Conservation (phyloP, 2,888 invertebrate genomes). For the Hypselothyrea guttata region DNA sequence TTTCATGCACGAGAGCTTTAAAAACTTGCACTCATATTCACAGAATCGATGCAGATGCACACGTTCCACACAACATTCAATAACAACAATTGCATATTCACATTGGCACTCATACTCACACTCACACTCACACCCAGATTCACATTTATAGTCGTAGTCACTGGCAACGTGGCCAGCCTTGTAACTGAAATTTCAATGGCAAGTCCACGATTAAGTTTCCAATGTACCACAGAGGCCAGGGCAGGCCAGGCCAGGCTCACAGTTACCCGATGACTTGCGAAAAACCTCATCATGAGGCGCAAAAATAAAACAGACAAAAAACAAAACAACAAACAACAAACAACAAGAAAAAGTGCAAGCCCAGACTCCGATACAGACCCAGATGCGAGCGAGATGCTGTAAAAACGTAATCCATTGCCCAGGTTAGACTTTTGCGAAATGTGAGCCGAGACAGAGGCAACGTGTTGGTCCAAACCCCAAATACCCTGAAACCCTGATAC, state of each 20-base stretch:
- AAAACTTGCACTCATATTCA: conserved; percentile 9
- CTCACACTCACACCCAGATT: conserved; percentile 14
- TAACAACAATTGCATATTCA: conserved; percentile 36
- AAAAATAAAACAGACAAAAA: conserved; percentile 8
- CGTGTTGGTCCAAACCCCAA: conserved; percentile 6
- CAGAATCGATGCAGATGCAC: conserved; percentile 37
- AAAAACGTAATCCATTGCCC: conserved; percentile 37
- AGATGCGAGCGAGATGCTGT: conserved; percentile 59
- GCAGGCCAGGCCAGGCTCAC: conserved; percentile 60
- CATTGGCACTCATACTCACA: conserved; percentile 15
- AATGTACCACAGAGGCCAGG: conserved; percentile 67
- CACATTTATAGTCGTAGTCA: conserved; percentile 38
- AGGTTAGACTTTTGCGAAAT: conserved; percentile 55
- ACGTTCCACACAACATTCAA: conserved; percentile 60
- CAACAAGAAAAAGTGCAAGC: conserved; percentile 64
- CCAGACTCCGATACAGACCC: conserved; percentile 47
- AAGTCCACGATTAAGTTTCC: conserved; percentile 75
- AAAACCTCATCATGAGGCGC: conserved; percentile 65
- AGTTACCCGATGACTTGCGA: conserved; percentile 80
- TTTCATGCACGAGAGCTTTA: conserved; percentile 61
- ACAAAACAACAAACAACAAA: conserved; percentile 1
- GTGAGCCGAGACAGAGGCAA: conserved; percentile 25
- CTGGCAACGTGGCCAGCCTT: conserved; percentile 71
- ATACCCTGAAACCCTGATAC: conserved; percentile 21
- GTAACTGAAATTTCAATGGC: conserved; percentile 79